Percentiles rank a stretch among this genome's conserved stretches.
These are phyloP conservation scores for Napeogenes sylphis DNA, from an alignment of 2,888 invertebrate species.

Conservation along the genomic window DNA sequence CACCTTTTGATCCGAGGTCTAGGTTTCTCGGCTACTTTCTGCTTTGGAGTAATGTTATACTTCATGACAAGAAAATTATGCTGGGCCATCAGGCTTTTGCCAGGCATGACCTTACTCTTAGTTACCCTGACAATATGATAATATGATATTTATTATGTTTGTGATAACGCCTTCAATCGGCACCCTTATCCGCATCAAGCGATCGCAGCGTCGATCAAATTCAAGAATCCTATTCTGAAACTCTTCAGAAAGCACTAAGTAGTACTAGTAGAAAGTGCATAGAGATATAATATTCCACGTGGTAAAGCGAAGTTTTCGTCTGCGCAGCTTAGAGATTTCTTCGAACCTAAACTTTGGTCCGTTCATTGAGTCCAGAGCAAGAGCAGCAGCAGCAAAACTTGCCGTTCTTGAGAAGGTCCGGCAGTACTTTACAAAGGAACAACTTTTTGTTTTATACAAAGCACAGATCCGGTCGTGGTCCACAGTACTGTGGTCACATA, in stretches of 20 bases:
- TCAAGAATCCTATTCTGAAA: too few relatives aligned
- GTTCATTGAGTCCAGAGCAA: too few relatives aligned
- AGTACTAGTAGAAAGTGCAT: background rate
- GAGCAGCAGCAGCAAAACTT: too few relatives aligned
- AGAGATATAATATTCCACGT: background rate
- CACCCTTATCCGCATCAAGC: background rate
- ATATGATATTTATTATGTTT: background rate
- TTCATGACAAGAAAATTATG: background rate
- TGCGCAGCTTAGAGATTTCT: constrained; percentile 16
- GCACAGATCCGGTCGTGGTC: too few relatives aligned
- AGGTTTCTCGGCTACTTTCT: background rate
- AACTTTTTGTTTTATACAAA: too few relatives aligned
- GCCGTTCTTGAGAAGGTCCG: too few relatives aligned
- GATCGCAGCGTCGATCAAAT: too few relatives aligned
- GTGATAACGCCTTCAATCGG: background rate
- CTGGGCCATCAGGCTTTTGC: background rate
- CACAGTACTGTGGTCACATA: too few relatives aligned
- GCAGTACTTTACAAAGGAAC: too few relatives aligned
- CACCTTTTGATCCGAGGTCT: background rate
- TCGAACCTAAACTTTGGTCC: too few relatives aligned
- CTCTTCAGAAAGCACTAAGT: background rate
- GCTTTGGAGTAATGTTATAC: background rate
- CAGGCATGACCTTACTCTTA: background rate
- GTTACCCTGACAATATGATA: background rate
- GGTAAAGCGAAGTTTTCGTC: background rate